Conservation (phyloP, 2,888 invertebrate species). For the Adelognathus sp. region DNA sequence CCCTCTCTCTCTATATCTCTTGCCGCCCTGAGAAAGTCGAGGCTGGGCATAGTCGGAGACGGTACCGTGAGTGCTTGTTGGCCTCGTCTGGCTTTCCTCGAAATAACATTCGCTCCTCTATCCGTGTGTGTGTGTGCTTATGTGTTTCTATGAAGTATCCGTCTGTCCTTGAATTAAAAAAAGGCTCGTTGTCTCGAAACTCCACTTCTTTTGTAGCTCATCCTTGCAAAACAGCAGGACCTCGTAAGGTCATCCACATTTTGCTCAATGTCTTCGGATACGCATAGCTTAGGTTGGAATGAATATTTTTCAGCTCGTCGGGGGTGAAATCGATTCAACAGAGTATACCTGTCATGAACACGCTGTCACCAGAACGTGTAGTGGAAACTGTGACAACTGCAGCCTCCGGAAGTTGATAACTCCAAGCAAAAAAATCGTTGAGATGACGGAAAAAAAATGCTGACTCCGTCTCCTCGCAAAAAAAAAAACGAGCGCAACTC, state of each 20-base stretch:
- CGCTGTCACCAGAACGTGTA: no score
- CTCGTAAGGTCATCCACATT: background rate
- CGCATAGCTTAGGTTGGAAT: no score
- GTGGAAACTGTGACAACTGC: no score
- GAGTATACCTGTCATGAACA: no score
- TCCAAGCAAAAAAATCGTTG: no score
- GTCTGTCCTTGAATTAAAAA: conserved; percentile 36
- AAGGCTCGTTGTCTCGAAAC: conserved; percentile 2
- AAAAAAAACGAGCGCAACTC: conserved; percentile 19
- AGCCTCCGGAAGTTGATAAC: no score
- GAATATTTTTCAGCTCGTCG: no score
- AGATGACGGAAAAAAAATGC: background rate
- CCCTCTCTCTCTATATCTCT: conserved; percentile 18
- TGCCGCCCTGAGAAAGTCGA: conserved; percentile 39
- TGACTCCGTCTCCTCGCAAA: background rate
- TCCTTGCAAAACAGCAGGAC: background rate
- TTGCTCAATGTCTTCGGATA: background rate
- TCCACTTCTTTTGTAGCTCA: background rate
- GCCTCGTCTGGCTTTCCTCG: conserved; percentile 58
- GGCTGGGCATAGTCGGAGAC: conserved; percentile 45
- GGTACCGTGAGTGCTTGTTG: conserved; percentile 51
- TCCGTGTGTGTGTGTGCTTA: no score
- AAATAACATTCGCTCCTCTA: conserved; percentile 42
- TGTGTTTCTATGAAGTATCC: conserved; percentile 24
- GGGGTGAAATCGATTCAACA: no score